Conservation (phyloP, 2,797 vertebrate species). For the Meda fulgida region DNA sequence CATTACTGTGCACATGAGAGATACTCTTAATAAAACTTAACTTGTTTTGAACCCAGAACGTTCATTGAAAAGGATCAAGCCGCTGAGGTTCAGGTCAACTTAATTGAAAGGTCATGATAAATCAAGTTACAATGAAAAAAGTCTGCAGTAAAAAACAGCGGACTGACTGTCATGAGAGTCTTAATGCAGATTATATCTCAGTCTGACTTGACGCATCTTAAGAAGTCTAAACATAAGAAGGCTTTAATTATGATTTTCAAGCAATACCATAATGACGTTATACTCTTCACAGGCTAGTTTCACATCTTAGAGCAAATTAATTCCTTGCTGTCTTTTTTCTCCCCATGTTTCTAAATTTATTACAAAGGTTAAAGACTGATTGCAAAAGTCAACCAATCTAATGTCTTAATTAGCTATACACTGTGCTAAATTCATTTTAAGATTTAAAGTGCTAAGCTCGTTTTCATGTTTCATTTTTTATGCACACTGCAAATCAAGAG, state of each 20-base stretch:
- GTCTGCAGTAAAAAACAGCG: not conserved
- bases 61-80: not conserved
- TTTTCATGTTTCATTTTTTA: constrained; percentile 47
- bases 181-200: constrained; percentile 12
- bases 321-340: constrained; percentile 9
- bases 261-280: not conserved
- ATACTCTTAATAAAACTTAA: not conserved
- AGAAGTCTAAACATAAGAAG: not conserved
- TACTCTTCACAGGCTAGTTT: not conserved
- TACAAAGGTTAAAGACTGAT: constrained; percentile 56
- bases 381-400: constrained; percentile 60
- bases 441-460: constrained; percentile 44
- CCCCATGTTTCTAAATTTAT: constrained; percentile 45
- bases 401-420: constrained; percentile 57
- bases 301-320: constrained; percentile 38
- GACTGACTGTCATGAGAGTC: not conserved
- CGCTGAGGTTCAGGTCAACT: not conserved
- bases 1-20: not conserved
- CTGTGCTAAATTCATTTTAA: constrained; percentile 44
- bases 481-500: constrained; percentile 42
- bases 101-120: not conserved
- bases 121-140: not conserved
- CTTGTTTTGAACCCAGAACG: not conserved
- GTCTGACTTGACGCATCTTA: not conserved
- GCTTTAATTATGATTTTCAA: not conserved